phyloP scores from a whole-genome alignment of 92 coral and sea anemone genomes.

The Galaxea fascicularis region DNA sequence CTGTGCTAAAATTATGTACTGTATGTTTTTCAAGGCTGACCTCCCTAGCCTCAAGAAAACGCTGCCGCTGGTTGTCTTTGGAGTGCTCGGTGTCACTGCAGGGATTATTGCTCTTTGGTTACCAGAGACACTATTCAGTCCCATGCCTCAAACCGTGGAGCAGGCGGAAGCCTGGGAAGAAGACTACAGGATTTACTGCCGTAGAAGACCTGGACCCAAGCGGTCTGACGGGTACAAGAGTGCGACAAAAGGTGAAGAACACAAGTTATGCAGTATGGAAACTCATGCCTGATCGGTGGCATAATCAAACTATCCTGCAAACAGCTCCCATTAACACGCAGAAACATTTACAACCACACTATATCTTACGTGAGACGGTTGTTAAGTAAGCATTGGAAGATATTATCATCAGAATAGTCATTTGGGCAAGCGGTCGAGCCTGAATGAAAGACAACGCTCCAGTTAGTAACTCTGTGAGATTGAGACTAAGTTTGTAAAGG shows the following conservation, averaged over 20 bases:
- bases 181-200: slow-evolving; percentile 65
- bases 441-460: no score
- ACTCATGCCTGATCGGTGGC: background rate
- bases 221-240: background rate
- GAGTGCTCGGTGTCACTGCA: slow-evolving; percentile 62
- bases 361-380: no score
- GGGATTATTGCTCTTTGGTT: slow-evolving; percentile 71
- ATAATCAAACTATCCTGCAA: no score
- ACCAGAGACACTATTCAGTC: slow-evolving; percentile 74
- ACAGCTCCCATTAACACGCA: no score
- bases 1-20: no score
- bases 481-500: no score
- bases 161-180: slow-evolving; percentile 77
- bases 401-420: no score
- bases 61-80: slow-evolving; percentile 76
- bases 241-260: background rate
- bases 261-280: slow-evolving; percentile 16
- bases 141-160: slow-evolving; percentile 81
- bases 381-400: no score
- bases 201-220: slow-evolving; percentile 37
- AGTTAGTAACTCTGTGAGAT: no score
- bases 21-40: slow-evolving; percentile 58
- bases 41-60: slow-evolving; percentile 62
- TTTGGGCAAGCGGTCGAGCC: no score
- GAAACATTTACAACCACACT: no score